Conservation (phyloP, 2,113 vertebrate genomes). For the Amphiprion percula region DNA sequence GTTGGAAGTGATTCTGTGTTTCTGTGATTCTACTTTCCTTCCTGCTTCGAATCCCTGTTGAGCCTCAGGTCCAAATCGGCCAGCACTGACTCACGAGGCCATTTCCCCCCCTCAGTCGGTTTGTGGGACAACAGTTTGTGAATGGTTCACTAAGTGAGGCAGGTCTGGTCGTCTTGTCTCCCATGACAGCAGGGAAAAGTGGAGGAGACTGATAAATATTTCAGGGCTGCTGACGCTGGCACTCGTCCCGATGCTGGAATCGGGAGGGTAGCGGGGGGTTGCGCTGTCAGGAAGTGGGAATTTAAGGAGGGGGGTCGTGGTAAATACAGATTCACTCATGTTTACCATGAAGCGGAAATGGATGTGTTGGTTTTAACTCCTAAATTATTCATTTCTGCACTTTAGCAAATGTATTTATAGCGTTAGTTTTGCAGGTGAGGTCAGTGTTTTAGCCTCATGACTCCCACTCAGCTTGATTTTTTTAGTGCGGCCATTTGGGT, state of each 20-base stretch:
- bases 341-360: constrained; percentile 77
- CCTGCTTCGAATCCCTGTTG: constrained; percentile 48
- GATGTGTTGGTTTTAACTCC: constrained; percentile 51
- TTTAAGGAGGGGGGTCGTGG: constrained; percentile 44
- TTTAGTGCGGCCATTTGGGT: background rate
- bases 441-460: constrained; percentile 31
- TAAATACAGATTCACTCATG: constrained; percentile 74
- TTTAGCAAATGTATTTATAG: constrained; percentile 63
- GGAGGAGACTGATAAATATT: constrained; percentile 80
- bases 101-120: constrained; percentile 24
- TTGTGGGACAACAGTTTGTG: constrained; percentile 38
- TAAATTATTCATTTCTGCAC: constrained; percentile 76
- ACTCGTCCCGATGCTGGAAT: constrained; percentile 52
- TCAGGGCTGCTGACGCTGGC: constrained; percentile 73
- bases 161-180: constrained; percentile 55
- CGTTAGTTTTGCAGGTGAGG: constrained; percentile 32
- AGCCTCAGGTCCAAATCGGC: background rate
- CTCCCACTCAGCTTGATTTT: constrained; percentile 6
- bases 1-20: constrained; percentile 19
- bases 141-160: constrained; percentile 55
- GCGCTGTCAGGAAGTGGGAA: constrained; percentile 67
- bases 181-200: constrained; percentile 64
- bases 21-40: constrained; percentile 55
- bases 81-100: constrained; percentile 24
- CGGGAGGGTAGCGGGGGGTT: constrained; percentile 12